phyloP scores from a whole-genome alignment of 2,797 vertebrate genomes.

The Lophotriccus pileatus region DNA sequence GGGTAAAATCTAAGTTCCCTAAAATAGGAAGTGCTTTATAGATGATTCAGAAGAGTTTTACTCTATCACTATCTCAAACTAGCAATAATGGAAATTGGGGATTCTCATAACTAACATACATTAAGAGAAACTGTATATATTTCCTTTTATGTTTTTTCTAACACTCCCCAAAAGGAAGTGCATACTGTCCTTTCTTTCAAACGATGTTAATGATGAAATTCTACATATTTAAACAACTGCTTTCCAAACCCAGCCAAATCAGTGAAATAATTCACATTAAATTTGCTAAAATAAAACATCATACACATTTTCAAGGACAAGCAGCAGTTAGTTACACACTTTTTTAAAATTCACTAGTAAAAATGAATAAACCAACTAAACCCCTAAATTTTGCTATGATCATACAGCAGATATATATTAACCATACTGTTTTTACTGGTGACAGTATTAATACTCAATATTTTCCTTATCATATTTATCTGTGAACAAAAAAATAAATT shows the following conservation, averaged over 20 bases:
- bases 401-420: neutral
- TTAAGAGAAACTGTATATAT: neutral
- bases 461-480: neutral
- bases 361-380: neutral
- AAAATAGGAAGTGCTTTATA: neutral
- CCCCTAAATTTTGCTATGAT: neutral
- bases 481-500: conserved; percentile 34
- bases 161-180: neutral
- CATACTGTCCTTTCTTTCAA: neutral
- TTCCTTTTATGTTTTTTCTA: neutral
- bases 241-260: neutral
- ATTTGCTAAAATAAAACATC: neutral
- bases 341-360: neutral
- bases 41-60: neutral
- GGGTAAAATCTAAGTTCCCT: neutral
- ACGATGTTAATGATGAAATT: neutral
- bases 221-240: neutral
- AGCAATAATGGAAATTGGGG: neutral
- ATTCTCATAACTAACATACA: neutral
- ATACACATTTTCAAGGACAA: neutral
- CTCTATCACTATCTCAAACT: neutral
- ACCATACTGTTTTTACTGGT: neutral
- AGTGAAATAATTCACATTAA: neutral
- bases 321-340: neutral
- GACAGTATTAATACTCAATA: neutral